phyloP scores from a whole-genome alignment of 2,888 invertebrate genomes.

The Synanthedon tipuliformis region DNA sequence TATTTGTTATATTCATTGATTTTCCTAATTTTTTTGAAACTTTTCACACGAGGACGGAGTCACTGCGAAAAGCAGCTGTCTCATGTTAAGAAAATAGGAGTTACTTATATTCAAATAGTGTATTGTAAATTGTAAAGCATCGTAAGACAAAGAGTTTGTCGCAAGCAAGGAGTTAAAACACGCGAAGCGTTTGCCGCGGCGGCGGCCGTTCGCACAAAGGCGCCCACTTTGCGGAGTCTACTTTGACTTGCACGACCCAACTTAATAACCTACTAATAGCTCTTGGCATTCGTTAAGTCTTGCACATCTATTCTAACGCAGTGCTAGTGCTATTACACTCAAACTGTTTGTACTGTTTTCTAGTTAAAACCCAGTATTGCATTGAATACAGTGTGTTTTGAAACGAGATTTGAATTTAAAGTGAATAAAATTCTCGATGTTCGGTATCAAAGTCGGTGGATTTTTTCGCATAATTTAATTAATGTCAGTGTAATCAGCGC shows the following conservation, averaged over 20 bases:
- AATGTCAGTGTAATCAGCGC: slow-evolving; percentile 68
- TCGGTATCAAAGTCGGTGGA: neutral
- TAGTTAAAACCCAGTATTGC: neutral
- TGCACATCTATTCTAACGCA: neutral
- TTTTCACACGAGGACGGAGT: too few relatives aligned
- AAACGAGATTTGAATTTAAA: neutral
- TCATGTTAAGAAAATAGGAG: neutral
- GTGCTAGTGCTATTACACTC: neutral
- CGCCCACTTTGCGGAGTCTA: slow-evolving; percentile 57
- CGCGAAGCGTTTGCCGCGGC: slow-evolving; percentile 28
- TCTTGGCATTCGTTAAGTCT: neutral
- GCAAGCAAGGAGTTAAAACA: slow-evolving; percentile 33
- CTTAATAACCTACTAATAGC: slow-evolving; percentile 59
- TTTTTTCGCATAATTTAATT: slow-evolving; percentile 62
- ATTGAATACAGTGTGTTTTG: neutral
- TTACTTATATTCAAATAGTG: slow-evolving; percentile 3
- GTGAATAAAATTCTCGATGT: neutral
- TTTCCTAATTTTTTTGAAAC: too few relatives aligned
- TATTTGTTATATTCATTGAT: too few relatives aligned
- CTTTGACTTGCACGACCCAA: slow-evolving; percentile 55
- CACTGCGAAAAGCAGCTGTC: too few relatives aligned
- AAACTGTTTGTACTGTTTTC: neutral
- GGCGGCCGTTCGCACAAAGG: slow-evolving; percentile 33
- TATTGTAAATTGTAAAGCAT: slow-evolving; percentile 41
- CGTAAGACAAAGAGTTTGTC: slow-evolving; percentile 54